A percentile compares a stretch with the other conserved stretches of the same genome.
phyloP scores from a whole-genome alignment of 2,113 vertebrate genomes.

The Eclectus roratus region DNA sequence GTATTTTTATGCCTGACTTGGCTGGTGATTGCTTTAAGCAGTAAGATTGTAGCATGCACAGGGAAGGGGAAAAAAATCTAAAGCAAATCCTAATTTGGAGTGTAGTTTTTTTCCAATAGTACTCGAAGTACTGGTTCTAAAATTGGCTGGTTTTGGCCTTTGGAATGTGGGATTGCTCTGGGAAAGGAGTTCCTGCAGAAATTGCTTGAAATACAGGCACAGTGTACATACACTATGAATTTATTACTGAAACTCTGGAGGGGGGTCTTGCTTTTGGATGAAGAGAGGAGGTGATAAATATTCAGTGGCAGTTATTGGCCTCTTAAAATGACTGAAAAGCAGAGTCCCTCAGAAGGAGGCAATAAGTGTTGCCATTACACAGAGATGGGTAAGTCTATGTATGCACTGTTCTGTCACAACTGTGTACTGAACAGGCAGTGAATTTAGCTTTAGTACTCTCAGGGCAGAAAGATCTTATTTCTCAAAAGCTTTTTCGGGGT shows the following conservation, averaged over 20 bases:
- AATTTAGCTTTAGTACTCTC: not conserved
- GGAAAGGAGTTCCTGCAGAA: not conserved
- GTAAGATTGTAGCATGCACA: not conserved
- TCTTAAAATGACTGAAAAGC: not conserved
- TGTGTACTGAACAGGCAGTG: not conserved
- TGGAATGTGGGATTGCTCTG: not conserved
- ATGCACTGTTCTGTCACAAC: not conserved
- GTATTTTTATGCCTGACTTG: not conserved
- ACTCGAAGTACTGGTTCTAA: not conserved
- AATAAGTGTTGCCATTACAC: not conserved
- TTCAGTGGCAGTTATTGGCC: not conserved
- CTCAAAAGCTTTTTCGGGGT: not conserved
- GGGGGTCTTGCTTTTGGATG: not conserved
- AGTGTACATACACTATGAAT: not conserved
- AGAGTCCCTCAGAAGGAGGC: not conserved
- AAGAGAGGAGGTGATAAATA: not conserved
- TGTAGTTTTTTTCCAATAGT: not conserved
- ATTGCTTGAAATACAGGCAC: not conserved
- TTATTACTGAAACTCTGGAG: not conserved
- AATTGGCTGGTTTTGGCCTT: not conserved
- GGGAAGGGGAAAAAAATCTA: accelerated
- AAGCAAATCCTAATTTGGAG: not conserved
- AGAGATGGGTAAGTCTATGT: not conserved
- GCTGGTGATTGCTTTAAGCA: not conserved
- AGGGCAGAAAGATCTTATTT: not conserved